These are phyloP conservation scores for Ectemnius cavifrons DNA, from an alignment of 2,888 invertebrate species.

Conservation along the genomic window DNA sequence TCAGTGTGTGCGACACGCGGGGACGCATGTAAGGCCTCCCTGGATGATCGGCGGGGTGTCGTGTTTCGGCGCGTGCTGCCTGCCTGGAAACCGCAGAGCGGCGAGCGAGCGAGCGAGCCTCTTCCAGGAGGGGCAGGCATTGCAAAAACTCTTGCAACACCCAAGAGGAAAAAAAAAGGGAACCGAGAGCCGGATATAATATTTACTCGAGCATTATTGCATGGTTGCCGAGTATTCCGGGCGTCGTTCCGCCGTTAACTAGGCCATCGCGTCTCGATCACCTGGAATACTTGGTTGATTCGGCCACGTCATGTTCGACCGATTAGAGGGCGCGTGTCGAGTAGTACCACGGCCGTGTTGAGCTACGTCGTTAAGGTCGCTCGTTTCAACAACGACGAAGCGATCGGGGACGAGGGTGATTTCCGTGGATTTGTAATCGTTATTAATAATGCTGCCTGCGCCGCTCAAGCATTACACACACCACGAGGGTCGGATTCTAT, in stretches of 20 bases:
- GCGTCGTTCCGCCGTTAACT: no score
- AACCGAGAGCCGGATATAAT: not conserved
- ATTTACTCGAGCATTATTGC: not conserved
- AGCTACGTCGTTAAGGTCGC: no score
- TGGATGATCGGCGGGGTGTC: conserved; percentile 61
- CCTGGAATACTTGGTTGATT: no score
- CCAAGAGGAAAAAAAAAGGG: no score
- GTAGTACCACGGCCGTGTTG: no score
- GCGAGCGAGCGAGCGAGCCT: conserved; percentile 33
- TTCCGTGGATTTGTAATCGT: conserved; percentile 39
- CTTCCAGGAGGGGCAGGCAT: no score
- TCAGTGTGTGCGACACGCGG: conserved; percentile 44
- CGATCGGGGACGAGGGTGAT: conserved; percentile 1
- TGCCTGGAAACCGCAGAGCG: conserved; percentile 64
- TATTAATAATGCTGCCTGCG: conserved; percentile 37
- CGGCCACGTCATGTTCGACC: no score
- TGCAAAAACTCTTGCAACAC: no score
- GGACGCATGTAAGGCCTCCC: conserved; percentile 65
- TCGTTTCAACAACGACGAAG: not conserved
- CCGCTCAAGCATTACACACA: not conserved
- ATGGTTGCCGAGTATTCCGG: no score
- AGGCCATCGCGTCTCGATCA: no score
- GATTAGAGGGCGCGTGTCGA: no score
- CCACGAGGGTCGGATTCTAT: conserved; percentile 37
- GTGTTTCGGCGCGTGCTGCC: conserved; percentile 75